Evolutionary conservation across 2,797 vertebrate species (phyloP).

Genomic region (Lindbergichthys nudifrons): DNA sequence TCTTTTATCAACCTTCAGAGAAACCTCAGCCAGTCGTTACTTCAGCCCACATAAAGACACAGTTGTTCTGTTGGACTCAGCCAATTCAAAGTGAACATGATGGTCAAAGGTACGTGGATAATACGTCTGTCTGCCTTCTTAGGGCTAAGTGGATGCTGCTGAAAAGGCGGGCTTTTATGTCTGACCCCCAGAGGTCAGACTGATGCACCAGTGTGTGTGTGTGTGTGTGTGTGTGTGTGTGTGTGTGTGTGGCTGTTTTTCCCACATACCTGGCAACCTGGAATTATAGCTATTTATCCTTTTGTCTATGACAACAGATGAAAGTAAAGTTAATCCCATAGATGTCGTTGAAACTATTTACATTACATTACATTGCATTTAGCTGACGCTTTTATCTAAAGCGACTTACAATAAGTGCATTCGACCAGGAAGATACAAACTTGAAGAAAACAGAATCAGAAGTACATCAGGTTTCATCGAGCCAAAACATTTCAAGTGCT

Average conservation of each 20-base stretch:
- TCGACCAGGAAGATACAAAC: too few species aligned
- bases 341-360: constrained; percentile 23
- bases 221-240: constrained; percentile 1
- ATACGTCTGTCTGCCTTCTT: constrained; percentile 63
- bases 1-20: constrained; percentile 49
- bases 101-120: constrained; percentile 64
- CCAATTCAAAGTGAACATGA: constrained; percentile 67
- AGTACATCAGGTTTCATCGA: too few species aligned
- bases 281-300: constrained; percentile 27
- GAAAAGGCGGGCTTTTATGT: constrained; percentile 77
- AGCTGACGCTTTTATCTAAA: too few species aligned
- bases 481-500: too few species aligned
- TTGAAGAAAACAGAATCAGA: too few species aligned
- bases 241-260: constrained; percentile 19
- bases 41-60: constrained; percentile 67
- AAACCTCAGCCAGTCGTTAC: constrained; percentile 34
- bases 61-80: constrained; percentile 67
- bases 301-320: neutral
- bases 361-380: too few species aligned
- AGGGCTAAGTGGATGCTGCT: constrained; percentile 78
- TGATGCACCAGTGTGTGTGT: constrained; percentile 38
- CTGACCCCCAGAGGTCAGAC: constrained; percentile 74
- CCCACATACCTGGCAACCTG: constrained; percentile 11
- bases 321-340: constrained; percentile 21
- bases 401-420: too few species aligned